Evolutionary conservation across 2,797 vertebrate species (phyloP), one percentile per base, ranked within the genome.

Genomic region (Lycodopsis pacificus): DNA sequence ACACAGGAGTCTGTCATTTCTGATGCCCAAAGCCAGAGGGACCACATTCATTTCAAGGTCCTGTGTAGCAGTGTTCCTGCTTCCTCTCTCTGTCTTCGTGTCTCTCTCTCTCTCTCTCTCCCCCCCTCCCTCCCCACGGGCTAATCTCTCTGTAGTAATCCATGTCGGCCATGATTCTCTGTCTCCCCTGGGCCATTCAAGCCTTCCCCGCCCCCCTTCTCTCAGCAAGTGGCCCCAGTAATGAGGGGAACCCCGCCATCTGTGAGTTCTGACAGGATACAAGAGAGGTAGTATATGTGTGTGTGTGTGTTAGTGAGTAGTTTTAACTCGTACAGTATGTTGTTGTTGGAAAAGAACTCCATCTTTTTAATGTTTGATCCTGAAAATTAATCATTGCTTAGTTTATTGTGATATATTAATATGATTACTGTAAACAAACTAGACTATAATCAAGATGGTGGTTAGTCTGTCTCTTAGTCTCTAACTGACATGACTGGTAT

Each of bases 71-170:
- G 42, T 80, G 54, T 78, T 79, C 82, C 77, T 58, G 34, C 83
- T 75, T 65, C 73, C 53, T 70, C 44, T 51, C 5, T 36, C 44
- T 57, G 4, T 30, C 57, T 48, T 44, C 78, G 25, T 25, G 25
- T 49, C 65, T 64, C 36, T 53, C 49, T 67, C 36, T 40, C 58
- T 68, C 62, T 70, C 25, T 68, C 22, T 63, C 36, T 66, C 65
- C 32, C 76, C 46, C 56, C 34, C 61, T 22, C 66, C n/a, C 63
- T 64, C 81, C 82, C 90, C 65, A 34, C 36, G 81, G 88, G 86
- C 86, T 95, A 95, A 95, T 95, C 94, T 93, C 91, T 93, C 87
- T 87, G 89, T 95, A 75, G 86, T 95, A 94, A 95, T 95, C 94
- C 91, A 83, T 92, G 91, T 94, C 85, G 11, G 85, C 88, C 86